Base-by-base conservation (phyloP, 2,797 vertebrate species). In the Pseudotriccus pelzelni region DNA sequence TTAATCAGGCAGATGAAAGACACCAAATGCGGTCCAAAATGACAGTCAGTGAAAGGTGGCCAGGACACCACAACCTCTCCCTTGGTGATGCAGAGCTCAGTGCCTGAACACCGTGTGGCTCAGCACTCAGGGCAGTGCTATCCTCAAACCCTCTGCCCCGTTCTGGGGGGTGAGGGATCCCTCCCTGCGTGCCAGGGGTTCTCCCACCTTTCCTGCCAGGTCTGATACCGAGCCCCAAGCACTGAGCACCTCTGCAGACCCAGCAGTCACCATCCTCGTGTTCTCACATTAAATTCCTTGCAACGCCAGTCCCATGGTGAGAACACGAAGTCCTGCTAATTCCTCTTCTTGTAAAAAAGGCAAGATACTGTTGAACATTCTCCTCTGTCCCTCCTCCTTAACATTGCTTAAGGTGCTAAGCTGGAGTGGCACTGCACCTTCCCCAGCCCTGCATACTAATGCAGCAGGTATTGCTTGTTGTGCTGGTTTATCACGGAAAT, bases 401-500 rank as follows among this genome's bases (percentile, higher is more conserved):
- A 4, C 30, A 73, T 63, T 41, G 28, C 53, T 64, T 28, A 34
- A 74, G 79, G 79, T 56, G 67, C 76, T 66, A 32, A 94, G 88
- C 59, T 46, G 87, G 80, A 77, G 91, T 6, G 52, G 41, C 55
- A 15, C 58, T 18, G 94, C 87, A 78, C 70, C 85, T 64, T 6
- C 28, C 78, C 93, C 78, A 67, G 85, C 84, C 32, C 46, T 64
- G 93, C 94, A 96, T 94, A 43, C 73, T 78, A 95, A 96, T 93
- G 73, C 6, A 67, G 69, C 79, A 95, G 90, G 67, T 95, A 95
- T 24, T 41, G 49, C 93, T 90, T 87, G 68, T 80, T 91, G 85
- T 70, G 88, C 80, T 93, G 85, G n/a, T 97, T 97, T 97, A 97
- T 95, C 97, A 81, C 3, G 56, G 96, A 97, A 97, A 95, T 97